phyloP scores from a whole-genome alignment of 2,113 vertebrate species.

The Helogale parvula region DNA sequence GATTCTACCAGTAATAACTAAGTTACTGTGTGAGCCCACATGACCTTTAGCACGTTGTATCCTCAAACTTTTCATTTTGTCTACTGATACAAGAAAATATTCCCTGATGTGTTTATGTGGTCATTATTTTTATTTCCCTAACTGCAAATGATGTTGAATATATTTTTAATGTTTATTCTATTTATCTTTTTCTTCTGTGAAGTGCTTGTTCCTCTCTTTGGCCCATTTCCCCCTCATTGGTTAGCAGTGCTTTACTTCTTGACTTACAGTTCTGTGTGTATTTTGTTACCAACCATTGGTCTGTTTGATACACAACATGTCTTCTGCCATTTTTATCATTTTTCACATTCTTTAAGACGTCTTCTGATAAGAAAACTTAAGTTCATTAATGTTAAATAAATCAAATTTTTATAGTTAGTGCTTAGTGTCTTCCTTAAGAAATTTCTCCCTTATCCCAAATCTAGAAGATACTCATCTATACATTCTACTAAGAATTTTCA shows the following conservation, averaged over 20 bases:
- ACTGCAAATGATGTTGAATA: not conserved
- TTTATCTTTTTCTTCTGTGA: not conserved
- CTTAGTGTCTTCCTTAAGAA: not conserved
- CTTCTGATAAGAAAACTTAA: not conserved
- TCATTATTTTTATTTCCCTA: not conserved
- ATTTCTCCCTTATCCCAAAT: not conserved
- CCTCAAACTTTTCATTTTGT: not conserved
- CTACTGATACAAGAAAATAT: not conserved
- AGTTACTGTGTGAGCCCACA: not conserved
- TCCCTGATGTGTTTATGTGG: not conserved
- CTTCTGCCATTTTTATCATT: not conserved
- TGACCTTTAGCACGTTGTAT: not conserved
- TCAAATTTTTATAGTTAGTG: not conserved
- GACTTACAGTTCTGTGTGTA: not conserved
- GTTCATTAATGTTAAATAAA: not conserved
- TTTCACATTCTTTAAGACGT: not conserved
- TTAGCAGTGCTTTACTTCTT: not conserved
- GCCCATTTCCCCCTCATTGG: not conserved
- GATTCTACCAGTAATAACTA: not conserved
- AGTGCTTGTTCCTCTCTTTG: not conserved
- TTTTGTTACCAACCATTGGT: not conserved
- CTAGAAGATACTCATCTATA: not conserved
- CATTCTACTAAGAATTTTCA: not conserved
- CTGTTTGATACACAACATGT: not conserved
- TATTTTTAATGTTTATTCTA: not conserved